phyloP scores from a whole-genome alignment of 2,797 vertebrate genomes.

The Aulostomus chinensis region DNA sequence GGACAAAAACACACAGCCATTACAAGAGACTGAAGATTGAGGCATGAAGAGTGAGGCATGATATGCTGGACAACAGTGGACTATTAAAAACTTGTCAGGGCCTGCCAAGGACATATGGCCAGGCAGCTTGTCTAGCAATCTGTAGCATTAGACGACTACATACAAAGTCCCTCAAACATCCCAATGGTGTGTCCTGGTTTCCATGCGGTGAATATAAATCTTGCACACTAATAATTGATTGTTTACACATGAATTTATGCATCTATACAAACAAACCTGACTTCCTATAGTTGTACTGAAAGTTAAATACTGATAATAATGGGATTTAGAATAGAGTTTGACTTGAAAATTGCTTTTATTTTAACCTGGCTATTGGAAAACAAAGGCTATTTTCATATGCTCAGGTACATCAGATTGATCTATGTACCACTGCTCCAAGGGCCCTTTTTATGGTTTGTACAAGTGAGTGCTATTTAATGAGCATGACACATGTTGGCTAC shows the following conservation, averaged over 20 bases:
- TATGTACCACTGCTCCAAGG: constrained; percentile 1
- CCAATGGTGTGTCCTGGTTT: constrained; percentile 43
- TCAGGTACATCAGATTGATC: constrained; percentile 27
- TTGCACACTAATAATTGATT: constrained; percentile 29
- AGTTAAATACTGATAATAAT: constrained; percentile 7
- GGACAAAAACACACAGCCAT: constrained; percentile 11
- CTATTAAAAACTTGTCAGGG: constrained; percentile 51
- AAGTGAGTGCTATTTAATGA: constrained; percentile 1
- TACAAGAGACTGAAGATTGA: constrained; percentile 20
- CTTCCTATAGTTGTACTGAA: constrained; percentile 7
- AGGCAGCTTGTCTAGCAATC: constrained; percentile 62
- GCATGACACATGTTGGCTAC: not conserved
- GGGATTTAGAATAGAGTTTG: constrained; percentile 19
- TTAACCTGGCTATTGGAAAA: constrained; percentile 10
- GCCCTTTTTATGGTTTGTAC: not conserved
- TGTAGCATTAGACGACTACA: constrained; percentile 42
- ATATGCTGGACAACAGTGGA: constrained; percentile 48
- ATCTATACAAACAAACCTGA: constrained; percentile 23
- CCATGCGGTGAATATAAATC: not conserved
- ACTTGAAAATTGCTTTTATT: constrained; percentile 23
- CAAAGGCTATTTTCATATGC: constrained; percentile 21
- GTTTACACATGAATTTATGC: constrained; percentile 30
- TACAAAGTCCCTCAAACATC: constrained; percentile 41
- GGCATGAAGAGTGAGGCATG: constrained; percentile 28
- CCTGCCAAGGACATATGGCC: constrained; percentile 66